Evolutionary conservation across 1,140 invertebrate species (phyloP).

Genomic region (Drosophila nebulosa): DNA sequence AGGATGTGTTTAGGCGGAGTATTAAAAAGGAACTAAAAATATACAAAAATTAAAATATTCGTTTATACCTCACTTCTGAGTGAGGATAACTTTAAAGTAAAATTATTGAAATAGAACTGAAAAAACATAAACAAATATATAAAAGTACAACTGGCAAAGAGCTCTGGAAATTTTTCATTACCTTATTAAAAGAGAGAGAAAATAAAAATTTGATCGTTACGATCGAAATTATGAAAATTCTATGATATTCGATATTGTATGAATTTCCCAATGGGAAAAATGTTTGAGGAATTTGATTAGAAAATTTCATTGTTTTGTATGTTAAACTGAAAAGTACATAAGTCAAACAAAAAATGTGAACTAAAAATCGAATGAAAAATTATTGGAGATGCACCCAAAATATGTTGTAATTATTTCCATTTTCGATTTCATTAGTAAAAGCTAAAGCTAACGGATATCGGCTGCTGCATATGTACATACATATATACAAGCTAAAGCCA

Average conservation of each 20-base stretch:
- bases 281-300: neutral
- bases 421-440: constrained; percentile 53
- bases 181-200: constrained; percentile 52
- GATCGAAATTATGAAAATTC: constrained; percentile 15
- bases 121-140: constrained; percentile 31
- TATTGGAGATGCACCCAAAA: constrained; percentile 80
- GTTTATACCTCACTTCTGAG: constrained; percentile 29
- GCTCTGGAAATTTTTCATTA: constrained; percentile 80
- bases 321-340: constrained; percentile 63
- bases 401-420: constrained; percentile 81
- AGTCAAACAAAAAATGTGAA: constrained; percentile 59
- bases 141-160: constrained; percentile 80
- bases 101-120: constrained; percentile 50
- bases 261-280: neutral
- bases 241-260: constrained; percentile 1
- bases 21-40: constrained; percentile 70
- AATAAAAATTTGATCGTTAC: constrained; percentile 30
- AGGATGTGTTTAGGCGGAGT: constrained; percentile 80
- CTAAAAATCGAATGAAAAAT: constrained; percentile 76
- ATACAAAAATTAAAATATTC: constrained; percentile 63
- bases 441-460: constrained; percentile 59
- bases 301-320: constrained; percentile 23
- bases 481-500: constrained; percentile 66
- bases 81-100: constrained; percentile 48
- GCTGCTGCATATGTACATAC: constrained; percentile 66